Conservation (phyloP, 2,113 vertebrate genomes). For the Oxyruncus cristatus region DNA sequence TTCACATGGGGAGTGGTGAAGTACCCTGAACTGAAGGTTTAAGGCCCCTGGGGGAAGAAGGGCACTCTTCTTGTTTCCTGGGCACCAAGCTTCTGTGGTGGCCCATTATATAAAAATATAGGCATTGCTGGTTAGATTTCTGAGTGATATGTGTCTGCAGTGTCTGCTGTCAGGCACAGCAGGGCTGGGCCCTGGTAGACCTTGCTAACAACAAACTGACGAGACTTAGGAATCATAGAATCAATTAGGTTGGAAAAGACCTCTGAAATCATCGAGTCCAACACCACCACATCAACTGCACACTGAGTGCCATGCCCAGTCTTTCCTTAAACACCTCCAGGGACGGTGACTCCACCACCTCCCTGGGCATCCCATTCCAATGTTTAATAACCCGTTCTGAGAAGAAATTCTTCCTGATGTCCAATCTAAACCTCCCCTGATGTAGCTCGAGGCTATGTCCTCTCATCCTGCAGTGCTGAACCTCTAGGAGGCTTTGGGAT, state of each 20-base stretch:
- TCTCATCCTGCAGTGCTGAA: fast-evolving
- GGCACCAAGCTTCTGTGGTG: not conserved
- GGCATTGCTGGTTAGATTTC: too few relatives aligned
- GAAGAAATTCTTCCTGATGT: not conserved
- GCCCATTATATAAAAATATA: not conserved
- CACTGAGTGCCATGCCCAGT: fast-evolving
- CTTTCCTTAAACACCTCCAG: not conserved
- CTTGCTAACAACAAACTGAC: fast-evolving
- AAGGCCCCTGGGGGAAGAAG: not conserved
- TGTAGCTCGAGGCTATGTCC: not conserved
- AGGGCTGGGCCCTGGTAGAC: not conserved
- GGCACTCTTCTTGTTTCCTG: not conserved
- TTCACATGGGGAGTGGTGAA: not conserved
- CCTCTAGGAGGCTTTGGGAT: fast-evolving
- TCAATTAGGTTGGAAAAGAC: not conserved
- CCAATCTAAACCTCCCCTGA: not conserved
- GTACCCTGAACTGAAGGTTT: not conserved
- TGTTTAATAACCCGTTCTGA: not conserved
- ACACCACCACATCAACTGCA: not conserved
- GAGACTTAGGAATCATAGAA: too few relatives aligned
- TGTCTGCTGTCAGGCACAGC: too few relatives aligned
- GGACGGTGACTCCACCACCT: not conserved
- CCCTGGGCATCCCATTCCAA: not conserved
- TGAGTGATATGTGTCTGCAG: not conserved
- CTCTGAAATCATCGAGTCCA: not conserved